Base-by-base conservation (phyloP, 2,888 invertebrate species). In the Agelastica alni region DNA sequence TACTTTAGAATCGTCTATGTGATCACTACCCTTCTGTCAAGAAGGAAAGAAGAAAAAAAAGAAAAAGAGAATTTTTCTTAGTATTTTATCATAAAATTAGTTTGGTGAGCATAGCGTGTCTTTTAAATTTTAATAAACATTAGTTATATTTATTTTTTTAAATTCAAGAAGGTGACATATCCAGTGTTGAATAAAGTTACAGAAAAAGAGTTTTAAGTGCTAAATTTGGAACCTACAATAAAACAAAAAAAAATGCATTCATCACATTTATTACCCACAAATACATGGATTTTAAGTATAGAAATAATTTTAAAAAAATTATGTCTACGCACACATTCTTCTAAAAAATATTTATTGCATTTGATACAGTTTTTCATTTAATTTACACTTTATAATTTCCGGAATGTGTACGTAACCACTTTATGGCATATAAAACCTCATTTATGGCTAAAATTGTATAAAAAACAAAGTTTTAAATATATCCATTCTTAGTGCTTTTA, bases 261-360 rank as follows among this genome's bases (percentile, higher is more conserved):
- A 65, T 70, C 69, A 71, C 71, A 71, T 71, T 70, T 71, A 71
- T 71, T 69, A 66, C 68, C 67, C 69, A 70, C 69, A 70, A 64
- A 65, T 68, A 70, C 71, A 71, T 67, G 67, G 67, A 68, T 67
- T 63, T 63, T 64, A 67, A 64, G 64, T 68, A 56, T 58, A 68
- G 67, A 69, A 68, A 70, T 67, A 69, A 69, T 66, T 64, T 59
- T 56, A 65, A 69, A 69, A 63, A 60, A 56, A 51, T 54, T 53
- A n/a, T 54, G 51, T 57, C 62, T 60, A 60, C 60, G 60, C 57
- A 61, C 68, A 64, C 55, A 56, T 63, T 63, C 65, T 37, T 22
- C 36, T 56, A 51, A 58, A 53, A 54, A 59, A 60, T 57, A 59
- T 51, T 69, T 65, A 70, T 70, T 70, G 70, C 70, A 63, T 68